Conservation (phyloP, 2,888 invertebrate genomes). For the Drosophila greeni region DNA sequence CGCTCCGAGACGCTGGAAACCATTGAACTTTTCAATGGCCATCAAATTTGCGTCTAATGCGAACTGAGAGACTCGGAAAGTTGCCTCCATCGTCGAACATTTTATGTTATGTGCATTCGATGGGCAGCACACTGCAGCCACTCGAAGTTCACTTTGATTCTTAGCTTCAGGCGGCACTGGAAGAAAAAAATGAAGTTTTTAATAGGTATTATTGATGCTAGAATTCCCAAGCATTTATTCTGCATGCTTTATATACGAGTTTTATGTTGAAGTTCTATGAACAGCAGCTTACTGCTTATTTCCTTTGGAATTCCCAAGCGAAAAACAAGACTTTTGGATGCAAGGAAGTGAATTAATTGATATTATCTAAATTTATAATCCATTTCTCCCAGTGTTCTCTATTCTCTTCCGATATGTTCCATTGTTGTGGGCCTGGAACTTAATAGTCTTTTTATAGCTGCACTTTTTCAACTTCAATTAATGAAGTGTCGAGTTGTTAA, state of each 20-base stretch:
- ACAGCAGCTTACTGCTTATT: too few relatives aligned
- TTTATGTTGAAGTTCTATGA: too few relatives aligned
- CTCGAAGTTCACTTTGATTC: slow-evolving; percentile 56
- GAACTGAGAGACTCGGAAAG: slow-evolving; percentile 13
- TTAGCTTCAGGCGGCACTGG: slow-evolving; percentile 6
- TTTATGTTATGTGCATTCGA: slow-evolving; percentile 27
- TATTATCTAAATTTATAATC: not conserved
- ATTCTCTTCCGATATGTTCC: slow-evolving; percentile 7
- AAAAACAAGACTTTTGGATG: too few relatives aligned
- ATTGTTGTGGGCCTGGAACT: slow-evolving; percentile 50
- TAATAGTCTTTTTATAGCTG: slow-evolving; percentile 74
- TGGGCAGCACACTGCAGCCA: slow-evolving; percentile 22
- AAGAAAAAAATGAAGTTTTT: not conserved
- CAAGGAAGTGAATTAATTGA: not conserved
- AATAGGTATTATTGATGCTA: not conserved
- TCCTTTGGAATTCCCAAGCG: not conserved
- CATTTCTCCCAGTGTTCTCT: not conserved
- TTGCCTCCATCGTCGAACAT: slow-evolving; percentile 18
- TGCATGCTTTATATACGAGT: not conserved
- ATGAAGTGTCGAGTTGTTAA: slow-evolving; percentile 75
- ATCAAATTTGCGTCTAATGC: slow-evolving; percentile 64
- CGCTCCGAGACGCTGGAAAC: slow-evolving; percentile 34
- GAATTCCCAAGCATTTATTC: not conserved
- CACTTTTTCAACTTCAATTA: slow-evolving; percentile 72
- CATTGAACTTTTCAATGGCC: slow-evolving; percentile 67